Base-by-base conservation (phyloP, 2,797 vertebrate species). In the Merluccius polli region DNA sequence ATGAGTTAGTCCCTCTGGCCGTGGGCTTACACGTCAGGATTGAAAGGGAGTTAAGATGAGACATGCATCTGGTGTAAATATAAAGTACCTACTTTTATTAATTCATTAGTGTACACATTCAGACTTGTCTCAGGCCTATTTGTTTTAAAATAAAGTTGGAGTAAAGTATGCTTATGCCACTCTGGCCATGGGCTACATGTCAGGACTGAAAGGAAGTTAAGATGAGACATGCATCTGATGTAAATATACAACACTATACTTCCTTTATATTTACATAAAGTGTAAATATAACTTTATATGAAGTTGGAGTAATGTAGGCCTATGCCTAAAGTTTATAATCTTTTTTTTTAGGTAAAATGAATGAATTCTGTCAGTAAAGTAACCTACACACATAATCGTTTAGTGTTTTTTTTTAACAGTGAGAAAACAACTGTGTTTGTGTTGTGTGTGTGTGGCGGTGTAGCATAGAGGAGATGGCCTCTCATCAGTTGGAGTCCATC, bases 391-490 rank as follows among this genome's bases (percentile, higher is more conserved):
- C 36, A 38, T 38, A 38, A 1, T 38, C 0, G 9, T 59, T 9
- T 59, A 59, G 16, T 48, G 18, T 0, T n/a, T 59, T 59, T 24
- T 48, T 21, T 8, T 24, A 11, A 65, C 59, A 0, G 59, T 27
- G 13, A 24, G 2, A 59, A 59, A 52, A 52, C 6, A n/a, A 24
- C 33, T 52, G 29, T 32, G n/a, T 16, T 9, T 76, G 63, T 77
- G 27, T 76, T 75, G 44, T 76, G n/a, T 80, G 30, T 78, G 70
- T 83, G 21, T 83, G 73, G 77, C 18, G 72, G 30, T 76, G 65
- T 72, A 85, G 86, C 71, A 85, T 27, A 81, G 70, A 78, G 77
- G 30, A 82, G 31, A n/a, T 1, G 16, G 73, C 29, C 1, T 35
- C 48, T 32, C 79, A 38, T 27, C 29, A n/a, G 27, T 2, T 72